Evolutionary conservation across 2,888 invertebrate genomes (phyloP), one percentile per base, ranked within the genome.

Genomic region (Alloplasta piceator): DNA sequence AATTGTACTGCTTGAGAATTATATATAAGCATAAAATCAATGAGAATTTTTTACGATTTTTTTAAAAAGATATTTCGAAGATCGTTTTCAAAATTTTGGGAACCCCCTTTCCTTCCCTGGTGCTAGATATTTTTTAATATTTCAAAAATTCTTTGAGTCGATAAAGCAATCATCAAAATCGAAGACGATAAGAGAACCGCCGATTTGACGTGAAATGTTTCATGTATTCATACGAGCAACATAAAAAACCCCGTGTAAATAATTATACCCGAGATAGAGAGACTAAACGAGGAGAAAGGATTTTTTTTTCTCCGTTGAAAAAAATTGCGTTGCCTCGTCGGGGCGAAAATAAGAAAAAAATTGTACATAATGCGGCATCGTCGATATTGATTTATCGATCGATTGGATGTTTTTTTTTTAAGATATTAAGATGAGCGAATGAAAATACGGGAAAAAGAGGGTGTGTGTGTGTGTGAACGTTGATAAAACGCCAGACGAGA

Each of bases 321-420:
- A 75, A 60, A 55, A 14, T 46, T 46, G 58, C 38, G 39, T 41
- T 38, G 52, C 56, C 41, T 64, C 70, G 56, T 41, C 68, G 7
- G n/a, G 26, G 38, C 16, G 39, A 16, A 12, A 36, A 9, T 9
- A 41, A 39, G 9, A 61, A 68, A 48, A 66, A 58, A 66, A 80
- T 76, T 81, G 81, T 81, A 81, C n/a, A 81, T 78, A 78, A 60
- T 74, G 56, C 63, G 64, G 55, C 60, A 76, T 84, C 56, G 46
- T 81, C 60, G 66, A 60, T 64, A 12, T 43, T 78, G 78, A 74
- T 9, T 39, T 61, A 41, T 41, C 78, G 60, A 67, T 81, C 60
- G 80, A 72, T 72, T 78, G 77, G 55, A 26, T 26, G 64, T 76
- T 26, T 26, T 26, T 26, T 77, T 41, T 52, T 58, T 68, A 50